These are phyloP conservation scores for Yponomeuta cagnagella DNA, from an alignment of 2,888 invertebrate genomes.

Conservation along the genomic window DNA sequence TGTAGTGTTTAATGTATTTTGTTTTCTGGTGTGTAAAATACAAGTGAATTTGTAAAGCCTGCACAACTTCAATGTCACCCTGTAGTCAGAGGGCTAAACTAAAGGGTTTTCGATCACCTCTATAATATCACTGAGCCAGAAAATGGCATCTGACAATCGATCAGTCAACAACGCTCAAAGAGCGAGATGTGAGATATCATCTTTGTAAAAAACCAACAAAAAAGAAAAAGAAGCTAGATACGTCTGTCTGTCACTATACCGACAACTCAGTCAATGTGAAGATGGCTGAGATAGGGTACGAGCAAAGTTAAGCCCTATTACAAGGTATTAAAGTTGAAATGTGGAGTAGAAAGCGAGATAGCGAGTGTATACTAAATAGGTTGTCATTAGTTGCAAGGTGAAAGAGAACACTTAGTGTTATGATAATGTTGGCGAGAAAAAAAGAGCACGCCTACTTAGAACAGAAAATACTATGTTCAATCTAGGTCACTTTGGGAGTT, in stretches of 20 bases:
- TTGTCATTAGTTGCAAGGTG: constrained; percentile 11
- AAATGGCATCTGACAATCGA: background rate
- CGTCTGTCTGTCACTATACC: background rate
- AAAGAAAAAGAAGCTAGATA: background rate
- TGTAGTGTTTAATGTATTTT: too few species aligned
- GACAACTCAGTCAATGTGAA: background rate
- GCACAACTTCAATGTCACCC: too few species aligned
- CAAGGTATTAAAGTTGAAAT: background rate
- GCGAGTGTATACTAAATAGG: constrained; percentile 25
- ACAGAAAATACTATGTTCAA: background rate
- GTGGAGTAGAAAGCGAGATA: background rate
- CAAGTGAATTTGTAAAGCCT: too few species aligned
- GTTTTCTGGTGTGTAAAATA: too few species aligned
- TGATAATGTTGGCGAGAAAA: background rate
- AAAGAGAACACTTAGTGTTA: constrained; percentile 9
- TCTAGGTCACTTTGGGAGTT: background rate
- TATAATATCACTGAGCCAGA: background rate
- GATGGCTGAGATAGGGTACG: background rate
- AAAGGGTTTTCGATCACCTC: background rate
- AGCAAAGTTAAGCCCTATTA: background rate
- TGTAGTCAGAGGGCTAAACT: background rate
- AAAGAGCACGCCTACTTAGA: background rate
- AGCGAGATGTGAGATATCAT: background rate
- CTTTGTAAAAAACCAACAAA: background rate
- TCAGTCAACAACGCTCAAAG: background rate